Percentiles rank a stretch among this genome's conserved stretches.
These are phyloP conservation scores for Amiota minor DNA, from an alignment of 2,888 invertebrate species.

Conservation along the genomic window DNA sequence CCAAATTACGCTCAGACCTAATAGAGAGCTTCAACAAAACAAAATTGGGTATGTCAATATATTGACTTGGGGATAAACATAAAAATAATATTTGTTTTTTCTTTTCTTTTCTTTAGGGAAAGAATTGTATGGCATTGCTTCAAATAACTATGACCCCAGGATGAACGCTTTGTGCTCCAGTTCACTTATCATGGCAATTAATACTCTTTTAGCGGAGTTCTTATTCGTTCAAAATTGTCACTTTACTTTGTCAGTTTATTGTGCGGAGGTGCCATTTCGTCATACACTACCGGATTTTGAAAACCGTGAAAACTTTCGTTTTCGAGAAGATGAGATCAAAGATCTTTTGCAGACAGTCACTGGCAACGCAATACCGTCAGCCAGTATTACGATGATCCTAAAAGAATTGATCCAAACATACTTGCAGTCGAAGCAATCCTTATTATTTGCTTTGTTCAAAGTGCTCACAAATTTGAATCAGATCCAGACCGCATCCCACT, in stretches of 20 bases:
- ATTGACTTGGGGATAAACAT: constrained; percentile 18
- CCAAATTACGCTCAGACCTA: constrained; percentile 69
- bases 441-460: constrained; percentile 41
- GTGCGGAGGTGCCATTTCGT: constrained; percentile 70
- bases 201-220: constrained; percentile 72
- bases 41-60: constrained; percentile 62
- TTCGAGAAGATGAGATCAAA: constrained; percentile 61
- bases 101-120: no score
- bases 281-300: constrained; percentile 70
- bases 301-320: constrained; percentile 62
- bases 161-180: constrained; percentile 42
- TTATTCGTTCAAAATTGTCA: constrained; percentile 71
- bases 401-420: constrained; percentile 38
- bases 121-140: no score
- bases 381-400: constrained; percentile 24
- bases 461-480: constrained; percentile 33
- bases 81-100: background rate
- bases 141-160: background rate
- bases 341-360: constrained; percentile 64
- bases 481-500: background rate
- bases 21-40: constrained; percentile 70
- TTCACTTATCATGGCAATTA: constrained; percentile 64
- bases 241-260: constrained; percentile 71
- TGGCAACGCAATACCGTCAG: background rate
- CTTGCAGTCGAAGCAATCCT: constrained; percentile 36